Base-by-base conservation (phyloP, 1,140 invertebrate species). In the Heterodera carotae region DNA sequence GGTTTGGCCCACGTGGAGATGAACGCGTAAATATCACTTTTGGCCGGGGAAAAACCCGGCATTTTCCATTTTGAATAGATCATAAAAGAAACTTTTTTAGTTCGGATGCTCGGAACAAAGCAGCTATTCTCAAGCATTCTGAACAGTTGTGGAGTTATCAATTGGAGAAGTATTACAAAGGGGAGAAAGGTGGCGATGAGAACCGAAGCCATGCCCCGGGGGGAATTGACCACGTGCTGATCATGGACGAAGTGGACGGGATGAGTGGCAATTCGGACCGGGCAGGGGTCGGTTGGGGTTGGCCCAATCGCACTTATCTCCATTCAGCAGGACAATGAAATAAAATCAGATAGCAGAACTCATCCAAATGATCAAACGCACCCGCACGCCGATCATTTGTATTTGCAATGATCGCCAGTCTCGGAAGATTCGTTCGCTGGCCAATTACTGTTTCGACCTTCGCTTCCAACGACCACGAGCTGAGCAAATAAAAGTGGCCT, bases 211-310 rank as follows among this genome's bases (percentile, higher is more conserved):
- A 66, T 18, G 10, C 33, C 25, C 48, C 69, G 27, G 53, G 36
- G 22, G 62, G 31, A 48, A 73, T 84, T 25, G 88, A 94, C 81
- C 94, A 97, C 87, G 94, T 96, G 33, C 88, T 99, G 0, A 90
- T 99, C 18, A 99, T 99, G 97, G 97, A 99, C 86, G 97, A 99
- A 91, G 97, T 99, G 0, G 97, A 99, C 88, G 97, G 97, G 18
- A 99, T 99, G 96, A 94, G 95, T 15, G 97, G 97, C 18, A 99
- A 99, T 88, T 95, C 99, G 88, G 97, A 99, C 89, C 91, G 97
- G 82, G 97, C 97, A 66, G 97, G 97, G 68, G 91, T 98, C 62
- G 93, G 94, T 88, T 85, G n/a, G 53, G 31, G 34, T 33, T 75
- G 48, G n/a, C n/a, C n/a, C n/a, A n/a, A n/a, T n/a, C n/a, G n/a